Evolutionary conservation across 2,888 invertebrate species (phyloP), one percentile per base, ranked within the genome.

Genomic region (Drosophila vallismaia): DNA sequence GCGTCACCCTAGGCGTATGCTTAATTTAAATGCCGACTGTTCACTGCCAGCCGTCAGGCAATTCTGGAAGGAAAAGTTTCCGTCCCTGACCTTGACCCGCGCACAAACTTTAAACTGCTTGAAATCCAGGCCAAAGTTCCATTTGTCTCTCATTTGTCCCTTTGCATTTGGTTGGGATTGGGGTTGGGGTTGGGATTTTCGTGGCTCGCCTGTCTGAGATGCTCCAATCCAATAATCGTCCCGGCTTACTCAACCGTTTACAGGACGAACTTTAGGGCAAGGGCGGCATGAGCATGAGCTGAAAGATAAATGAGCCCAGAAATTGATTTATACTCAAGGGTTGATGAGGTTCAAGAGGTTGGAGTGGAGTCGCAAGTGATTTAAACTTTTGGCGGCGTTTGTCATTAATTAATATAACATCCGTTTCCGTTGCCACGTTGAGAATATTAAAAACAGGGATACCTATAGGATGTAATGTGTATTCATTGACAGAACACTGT

Each of bases 21-120:
- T 45, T 38, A 64, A 58, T 77, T 71, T 60, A 58, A 31, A 45
- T 53, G 48, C 45, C 10, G 7, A 45, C 36, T 46, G 12, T 49
- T 49, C 31, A 49, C 29, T 49, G 49, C 49, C 49, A 19, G 31
- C 31, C 67, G 14, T 53, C 63, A 67, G 68, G 67, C 50, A 36
- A 29, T 44, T 28, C 36, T 68, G 40, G 38, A 19, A 46, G 51
- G 40, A 42, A 44, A 77, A 69, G 46, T 76, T 64, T 50, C 7
- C n/a, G 6, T 36, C 49, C n/a, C 10, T 53, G 68, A 44, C 86
- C 79, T 79, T 85, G 79, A 78, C 79, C 86, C 66, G 53, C 31
- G 33, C n/a, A 29, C 10, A 5, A 63, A 57, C 67, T 69, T 69
- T 28, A 7, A 45, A 68, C 31, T 49, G 42, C 19, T 49, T 28